Base-by-base conservation (phyloP, 2,797 vertebrate species). In the Gymnothorax javanicus region DNA sequence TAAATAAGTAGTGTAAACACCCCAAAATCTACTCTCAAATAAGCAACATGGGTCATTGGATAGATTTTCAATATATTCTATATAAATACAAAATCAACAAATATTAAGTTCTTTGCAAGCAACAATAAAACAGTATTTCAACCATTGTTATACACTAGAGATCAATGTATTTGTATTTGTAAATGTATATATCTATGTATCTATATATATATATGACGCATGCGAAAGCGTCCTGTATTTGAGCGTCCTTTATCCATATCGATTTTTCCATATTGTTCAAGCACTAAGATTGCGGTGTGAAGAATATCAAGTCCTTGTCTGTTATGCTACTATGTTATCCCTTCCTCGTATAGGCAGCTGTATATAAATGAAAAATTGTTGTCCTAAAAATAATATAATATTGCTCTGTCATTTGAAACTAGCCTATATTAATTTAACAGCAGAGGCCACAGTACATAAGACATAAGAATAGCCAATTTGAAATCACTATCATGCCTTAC, bases 41-140 rank as follows among this genome's bases (percentile, higher is more conserved):
- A 96, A 95, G 95, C 95, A 95, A 96, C 95, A 96, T 94, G 94
- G 95, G 95, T 96, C 95, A 95, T 96, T 94, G 94, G 94, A 96
- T 96, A 96, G 94, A 96, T 94, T 94, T 95, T 94, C 94, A 94
- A 97, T 96, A 96, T 94, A 96, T 96, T 96, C 95, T 96, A 95
- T 96, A 96, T 96, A 96, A 96, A 96, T 96, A 96, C 96, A 96
- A 88, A 88, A 82, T 88, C 96, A 90, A 92, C 92, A 92, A 91
- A 96, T 95, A 94, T 94, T 94, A 95, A 96, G 94, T 95, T 94
- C 93, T 95, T 95, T 95, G 84, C 92, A 95, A 88, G 96, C 95
- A 95, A 95, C 95, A 89, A 96, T 96, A 96, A 91, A 92, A 95
- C 94, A 93, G 93, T 94, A 94, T 95, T 96, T 94, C 93, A 95